Percentiles rank a stretch among this genome's conserved stretches.
These are phyloP conservation scores for Acanthopagrus latus DNA, from an alignment of 2,797 vertebrate genomes.

Conservation along the genomic window DNA sequence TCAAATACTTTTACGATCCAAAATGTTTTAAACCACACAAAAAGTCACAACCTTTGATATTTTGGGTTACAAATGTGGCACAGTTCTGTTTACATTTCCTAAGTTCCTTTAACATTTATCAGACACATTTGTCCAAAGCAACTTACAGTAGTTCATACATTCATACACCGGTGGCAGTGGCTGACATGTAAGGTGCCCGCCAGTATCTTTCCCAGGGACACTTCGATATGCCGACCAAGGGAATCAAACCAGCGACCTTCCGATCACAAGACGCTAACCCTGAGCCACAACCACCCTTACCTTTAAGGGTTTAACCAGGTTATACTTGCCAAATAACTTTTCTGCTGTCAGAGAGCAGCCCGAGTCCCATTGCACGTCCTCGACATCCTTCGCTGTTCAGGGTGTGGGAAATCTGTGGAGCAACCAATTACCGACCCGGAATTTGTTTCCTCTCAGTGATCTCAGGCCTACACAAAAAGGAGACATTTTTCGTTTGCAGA, in stretches of 20 bases:
- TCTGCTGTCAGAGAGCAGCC: neutral
- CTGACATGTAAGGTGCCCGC: no score
- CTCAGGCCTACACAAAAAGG: slow-evolving; percentile 19
- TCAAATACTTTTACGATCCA: neutral
- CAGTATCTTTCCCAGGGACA: no score
- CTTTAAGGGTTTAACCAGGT: neutral
- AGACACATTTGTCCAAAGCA: no score
- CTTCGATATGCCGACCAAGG: no score
- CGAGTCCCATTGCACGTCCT: neutral
- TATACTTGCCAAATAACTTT: neutral
- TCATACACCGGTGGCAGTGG: no score
- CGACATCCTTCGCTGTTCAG: neutral
- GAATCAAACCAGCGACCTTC: no score
- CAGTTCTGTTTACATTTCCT: neutral
- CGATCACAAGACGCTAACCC: no score
- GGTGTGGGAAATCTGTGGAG: slow-evolving; percentile 29
- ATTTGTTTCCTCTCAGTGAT: slow-evolving; percentile 39
- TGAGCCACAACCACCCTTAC: no score
- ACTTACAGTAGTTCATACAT: no score
- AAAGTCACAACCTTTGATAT: neutral
- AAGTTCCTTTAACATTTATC: no score
- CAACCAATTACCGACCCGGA: slow-evolving; percentile 42
- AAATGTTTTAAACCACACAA: neutral
- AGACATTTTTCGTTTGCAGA: neutral
- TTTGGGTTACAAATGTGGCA: neutral